These are phyloP conservation scores for Eutolmus rufibarbis DNA, from an alignment of 2,888 invertebrate genomes.

Conservation along the genomic window DNA sequence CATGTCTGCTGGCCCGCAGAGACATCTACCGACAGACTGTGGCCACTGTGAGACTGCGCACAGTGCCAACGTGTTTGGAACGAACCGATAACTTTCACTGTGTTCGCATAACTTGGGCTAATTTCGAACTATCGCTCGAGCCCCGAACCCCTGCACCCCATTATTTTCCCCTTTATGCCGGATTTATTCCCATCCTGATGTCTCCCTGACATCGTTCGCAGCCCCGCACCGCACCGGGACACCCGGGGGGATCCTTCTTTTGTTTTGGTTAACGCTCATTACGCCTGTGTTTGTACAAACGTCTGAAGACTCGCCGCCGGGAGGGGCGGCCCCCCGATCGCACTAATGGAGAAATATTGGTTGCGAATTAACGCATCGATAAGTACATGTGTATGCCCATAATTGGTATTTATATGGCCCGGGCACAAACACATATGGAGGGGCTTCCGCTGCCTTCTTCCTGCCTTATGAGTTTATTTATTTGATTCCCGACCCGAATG, in stretches of 20 bases:
- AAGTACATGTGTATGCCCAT: constrained; percentile 44
- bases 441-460: not conserved
- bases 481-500: constrained; percentile 19
- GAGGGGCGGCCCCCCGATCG: not conserved
- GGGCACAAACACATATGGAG: constrained; percentile 20
- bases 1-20: not conserved
- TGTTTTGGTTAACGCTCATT: constrained; percentile 47
- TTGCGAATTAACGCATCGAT: constrained; percentile 45
- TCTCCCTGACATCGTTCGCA: not conserved
- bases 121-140: constrained; percentile 1
- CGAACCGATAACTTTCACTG: constrained; percentile 28
- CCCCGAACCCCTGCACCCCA: constrained; percentile 8
- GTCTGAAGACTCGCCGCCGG: not conserved
- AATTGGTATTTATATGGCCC: constrained; percentile 36
- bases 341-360: constrained; percentile 46
- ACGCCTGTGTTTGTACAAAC: constrained; percentile 18
- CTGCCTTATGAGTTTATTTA: constrained; percentile 19
- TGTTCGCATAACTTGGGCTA: constrained; percentile 23
- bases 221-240: not conserved
- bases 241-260: constrained; percentile 6
- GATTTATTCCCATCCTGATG: constrained; percentile 23
- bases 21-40: constrained; percentile 5
- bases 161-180: not conserved
- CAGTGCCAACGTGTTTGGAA: not conserved
- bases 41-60: not conserved